Evolutionary conservation across 2,888 invertebrate species (phyloP).

Genomic region (Pyrrhosoma nymphula): DNA sequence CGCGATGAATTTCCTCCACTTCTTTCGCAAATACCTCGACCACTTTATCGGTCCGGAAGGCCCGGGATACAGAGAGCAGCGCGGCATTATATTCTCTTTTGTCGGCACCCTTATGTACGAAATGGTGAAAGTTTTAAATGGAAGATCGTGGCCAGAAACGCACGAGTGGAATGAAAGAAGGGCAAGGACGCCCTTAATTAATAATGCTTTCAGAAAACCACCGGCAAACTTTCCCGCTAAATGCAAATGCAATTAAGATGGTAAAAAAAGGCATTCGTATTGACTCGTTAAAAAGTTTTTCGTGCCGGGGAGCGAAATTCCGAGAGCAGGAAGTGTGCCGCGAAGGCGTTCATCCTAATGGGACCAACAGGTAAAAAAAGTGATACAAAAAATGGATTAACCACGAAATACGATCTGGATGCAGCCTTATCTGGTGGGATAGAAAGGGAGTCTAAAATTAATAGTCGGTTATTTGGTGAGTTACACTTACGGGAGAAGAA

Average conservation of each 20-base stretch:
- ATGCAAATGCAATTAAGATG: slow-evolving; percentile 27
- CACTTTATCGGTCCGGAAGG: neutral
- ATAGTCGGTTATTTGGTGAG: no score
- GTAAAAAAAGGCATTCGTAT: neutral
- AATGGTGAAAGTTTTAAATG: slow-evolving; percentile 29
- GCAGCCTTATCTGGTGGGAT: neutral
- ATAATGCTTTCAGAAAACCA: neutral
- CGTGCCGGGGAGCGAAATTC: neutral
- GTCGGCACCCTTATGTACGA: neutral
- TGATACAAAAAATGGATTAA: neutral
- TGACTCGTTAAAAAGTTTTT: slow-evolving; percentile 9
- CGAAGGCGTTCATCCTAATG: neutral
- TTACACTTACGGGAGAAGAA: no score
- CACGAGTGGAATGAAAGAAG: neutral
- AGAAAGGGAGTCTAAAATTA: neutral
- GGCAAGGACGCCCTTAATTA: neutral
- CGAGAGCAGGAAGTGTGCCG: neutral
- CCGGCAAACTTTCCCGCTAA: neutral
- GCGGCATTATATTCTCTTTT: neutral
- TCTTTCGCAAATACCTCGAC: neutral
- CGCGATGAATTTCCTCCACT: neutral
- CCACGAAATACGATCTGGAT: neutral
- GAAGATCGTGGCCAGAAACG: neutral
- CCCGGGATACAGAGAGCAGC: neutral
- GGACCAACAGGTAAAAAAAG: neutral